Conservation (phyloP, 2,888 invertebrate genomes). For the Tholera decimalis region DNA sequence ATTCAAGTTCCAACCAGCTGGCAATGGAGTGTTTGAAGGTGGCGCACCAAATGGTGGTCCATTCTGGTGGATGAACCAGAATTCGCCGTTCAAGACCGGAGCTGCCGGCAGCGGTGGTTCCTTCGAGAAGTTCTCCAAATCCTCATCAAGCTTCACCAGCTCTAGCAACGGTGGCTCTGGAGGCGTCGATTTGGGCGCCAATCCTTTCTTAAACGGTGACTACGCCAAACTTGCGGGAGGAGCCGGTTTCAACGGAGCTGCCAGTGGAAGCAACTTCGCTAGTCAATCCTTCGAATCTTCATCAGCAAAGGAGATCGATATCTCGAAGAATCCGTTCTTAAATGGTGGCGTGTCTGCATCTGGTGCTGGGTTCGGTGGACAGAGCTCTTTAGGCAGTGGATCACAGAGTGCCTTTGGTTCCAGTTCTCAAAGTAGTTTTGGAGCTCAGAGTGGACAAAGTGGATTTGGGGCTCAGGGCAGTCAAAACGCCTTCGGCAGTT, state of each 20-base stretch:
- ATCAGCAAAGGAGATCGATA: conserved; percentile 73
- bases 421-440: conserved; percentile 16
- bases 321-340: conserved; percentile 82
- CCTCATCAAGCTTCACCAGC: conserved; percentile 76
- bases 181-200: conserved; percentile 72
- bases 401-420: conserved; percentile 29
- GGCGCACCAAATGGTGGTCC: conserved; percentile 79
- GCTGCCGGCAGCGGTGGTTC: conserved; percentile 73
- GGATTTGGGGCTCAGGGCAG: conserved; percentile 32
- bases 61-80: conserved; percentile 92
- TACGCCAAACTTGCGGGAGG: conserved; percentile 70
- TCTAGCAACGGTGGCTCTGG: conserved; percentile 64
- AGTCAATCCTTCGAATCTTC: conserved; percentile 40
- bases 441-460: conserved; percentile 21
- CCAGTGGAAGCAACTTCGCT: conserved; percentile 26
- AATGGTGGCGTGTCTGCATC: conserved; percentile 65
- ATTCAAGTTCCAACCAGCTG: conserved; percentile 84
- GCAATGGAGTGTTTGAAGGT: conserved; percentile 77
- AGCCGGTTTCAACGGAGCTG: conserved; percentile 42
- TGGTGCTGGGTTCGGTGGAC: conserved; percentile 34
- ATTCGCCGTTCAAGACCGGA: conserved; percentile 90
- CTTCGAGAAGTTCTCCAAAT: conserved; percentile 82
- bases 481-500: conserved; percentile 49
- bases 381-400: conserved; percentile 57
- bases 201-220: conserved; percentile 82